Percentiles rank a stretch among this genome's conserved stretches.
These are phyloP conservation scores for Epirrhoe tristata DNA, from an alignment of 2,888 invertebrate genomes.

Conservation along the genomic window DNA sequence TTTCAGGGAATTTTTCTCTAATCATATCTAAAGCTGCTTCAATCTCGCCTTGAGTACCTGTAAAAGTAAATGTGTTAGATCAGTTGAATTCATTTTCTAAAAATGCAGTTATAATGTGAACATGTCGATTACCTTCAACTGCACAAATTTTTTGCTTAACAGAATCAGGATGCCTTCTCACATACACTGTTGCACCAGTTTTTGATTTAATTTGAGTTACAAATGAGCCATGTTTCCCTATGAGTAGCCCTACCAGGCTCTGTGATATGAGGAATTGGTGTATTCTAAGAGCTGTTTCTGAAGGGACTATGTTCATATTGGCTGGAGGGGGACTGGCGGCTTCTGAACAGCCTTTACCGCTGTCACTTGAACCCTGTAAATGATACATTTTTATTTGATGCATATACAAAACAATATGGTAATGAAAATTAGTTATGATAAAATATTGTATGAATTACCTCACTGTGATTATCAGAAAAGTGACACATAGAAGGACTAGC, in stretches of 20 bases:
- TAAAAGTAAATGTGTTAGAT: conserved; percentile 30
- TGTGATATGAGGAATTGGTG: conserved; percentile 92
- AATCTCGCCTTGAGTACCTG: conserved; percentile 91
- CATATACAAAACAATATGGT: not conserved
- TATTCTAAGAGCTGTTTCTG: conserved; percentile 78
- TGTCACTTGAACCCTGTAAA: conserved; percentile 91
- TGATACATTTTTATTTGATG: conserved; percentile 6
- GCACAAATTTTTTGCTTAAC: conserved; percentile 92
- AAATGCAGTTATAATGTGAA: conserved; percentile 3
- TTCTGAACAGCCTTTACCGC: conserved; percentile 92
- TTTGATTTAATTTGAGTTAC: conserved; percentile 92
- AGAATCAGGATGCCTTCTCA: conserved; percentile 91
- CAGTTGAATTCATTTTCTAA: not conserved
- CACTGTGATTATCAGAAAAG: conserved; percentile 89
- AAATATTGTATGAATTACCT: conserved; percentile 67
- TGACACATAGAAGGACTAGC: conserved; percentile 89
- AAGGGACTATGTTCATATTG: conserved; percentile 80
- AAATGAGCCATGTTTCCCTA: conserved; percentile 93
- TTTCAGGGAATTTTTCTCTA: conserved; percentile 92
- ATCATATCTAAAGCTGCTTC: conserved; percentile 93
- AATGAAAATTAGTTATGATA: not conserved
- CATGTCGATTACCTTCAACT: conserved; percentile 87
- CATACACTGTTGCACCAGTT: conserved; percentile 91
- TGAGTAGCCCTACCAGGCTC: conserved; percentile 92
- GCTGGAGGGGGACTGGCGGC: conserved; percentile 89